Conservation (phyloP, 2,888 invertebrate species). For the Fabriciana adippe region DNA sequence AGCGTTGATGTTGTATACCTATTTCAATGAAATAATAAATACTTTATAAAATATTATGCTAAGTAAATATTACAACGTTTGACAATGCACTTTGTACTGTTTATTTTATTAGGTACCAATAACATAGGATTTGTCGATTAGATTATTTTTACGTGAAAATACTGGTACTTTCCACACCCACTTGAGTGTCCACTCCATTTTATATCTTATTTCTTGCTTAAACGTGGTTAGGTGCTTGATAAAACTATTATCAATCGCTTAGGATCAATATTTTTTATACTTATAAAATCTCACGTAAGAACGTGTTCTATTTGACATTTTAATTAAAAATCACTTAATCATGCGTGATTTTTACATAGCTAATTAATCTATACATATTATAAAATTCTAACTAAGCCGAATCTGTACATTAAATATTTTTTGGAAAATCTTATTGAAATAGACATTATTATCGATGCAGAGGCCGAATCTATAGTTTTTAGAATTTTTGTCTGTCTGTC, state of each 20-base stretch:
- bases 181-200: constrained; percentile 24
- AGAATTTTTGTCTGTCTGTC: no score
- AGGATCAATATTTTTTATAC: background rate
- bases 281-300: background rate
- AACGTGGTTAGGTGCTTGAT: constrained; percentile 8
- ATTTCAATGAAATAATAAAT: background rate
- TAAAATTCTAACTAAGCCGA: no score
- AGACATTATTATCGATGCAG: no score
- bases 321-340: background rate
- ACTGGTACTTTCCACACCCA: constrained; percentile 30
- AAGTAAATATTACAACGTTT: background rate
- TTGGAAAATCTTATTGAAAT: no score
- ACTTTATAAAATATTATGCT: background rate
- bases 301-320: background rate
- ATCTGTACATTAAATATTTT: no score
- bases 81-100: constrained; percentile 10
- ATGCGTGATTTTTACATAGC: background rate
- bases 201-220: constrained; percentile 13
- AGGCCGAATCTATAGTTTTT: no score
- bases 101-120: constrained; percentile 6
- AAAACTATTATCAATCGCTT: background rate
- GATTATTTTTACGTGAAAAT: constrained; percentile 26
- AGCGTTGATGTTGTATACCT: background rate
- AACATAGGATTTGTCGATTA: constrained; percentile 23
- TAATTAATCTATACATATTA: no score